Percentiles rank a stretch among this genome's conserved stretches.
Evolutionary conservation across 2,797 vertebrate species (phyloP).

Genomic region (Sebastiscus tertius): DNA sequence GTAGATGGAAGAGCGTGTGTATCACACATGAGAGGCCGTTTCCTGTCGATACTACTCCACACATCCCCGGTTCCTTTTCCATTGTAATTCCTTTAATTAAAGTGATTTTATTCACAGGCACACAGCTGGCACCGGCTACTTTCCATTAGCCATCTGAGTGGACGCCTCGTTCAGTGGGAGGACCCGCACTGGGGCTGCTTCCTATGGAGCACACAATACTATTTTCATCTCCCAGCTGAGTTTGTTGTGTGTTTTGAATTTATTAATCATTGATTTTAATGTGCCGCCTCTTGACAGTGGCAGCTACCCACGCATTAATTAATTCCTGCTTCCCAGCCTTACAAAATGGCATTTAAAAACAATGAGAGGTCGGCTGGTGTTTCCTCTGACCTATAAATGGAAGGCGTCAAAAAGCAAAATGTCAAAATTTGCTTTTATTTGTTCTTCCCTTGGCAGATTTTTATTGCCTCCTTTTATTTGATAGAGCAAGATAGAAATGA

Average conservation of each 20-base stretch:
- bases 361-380: constrained; percentile 84
- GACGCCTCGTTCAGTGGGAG: constrained; percentile 84
- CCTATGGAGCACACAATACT: constrained; percentile 85
- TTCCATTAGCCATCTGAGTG: constrained; percentile 89
- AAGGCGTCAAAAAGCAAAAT: constrained; percentile 83
- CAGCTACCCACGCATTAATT: constrained; percentile 88
- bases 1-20: constrained; percentile 18
- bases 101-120: constrained; percentile 90
- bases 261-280: constrained; percentile 92
- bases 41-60: constrained; percentile 82
- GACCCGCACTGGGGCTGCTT: constrained; percentile 85
- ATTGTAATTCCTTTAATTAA: constrained; percentile 90
- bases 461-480: constrained; percentile 79
- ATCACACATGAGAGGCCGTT: constrained; percentile 76
- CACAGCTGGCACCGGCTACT: constrained; percentile 87
- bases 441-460: constrained; percentile 80
- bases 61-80: constrained; percentile 81
- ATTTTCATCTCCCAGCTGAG: constrained; percentile 89
- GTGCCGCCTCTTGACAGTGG: constrained; percentile 86
- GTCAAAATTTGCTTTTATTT: constrained; percentile 89
- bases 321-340: constrained; percentile 83
- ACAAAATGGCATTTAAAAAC: constrained; percentile 89
- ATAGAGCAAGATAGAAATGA: constrained; percentile 74
- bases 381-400: constrained; percentile 88
- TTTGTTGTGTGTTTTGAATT: constrained; percentile 92